Base-by-base conservation (phyloP, 1,140 invertebrate genomes). In the Microplitis mediator region DNA sequence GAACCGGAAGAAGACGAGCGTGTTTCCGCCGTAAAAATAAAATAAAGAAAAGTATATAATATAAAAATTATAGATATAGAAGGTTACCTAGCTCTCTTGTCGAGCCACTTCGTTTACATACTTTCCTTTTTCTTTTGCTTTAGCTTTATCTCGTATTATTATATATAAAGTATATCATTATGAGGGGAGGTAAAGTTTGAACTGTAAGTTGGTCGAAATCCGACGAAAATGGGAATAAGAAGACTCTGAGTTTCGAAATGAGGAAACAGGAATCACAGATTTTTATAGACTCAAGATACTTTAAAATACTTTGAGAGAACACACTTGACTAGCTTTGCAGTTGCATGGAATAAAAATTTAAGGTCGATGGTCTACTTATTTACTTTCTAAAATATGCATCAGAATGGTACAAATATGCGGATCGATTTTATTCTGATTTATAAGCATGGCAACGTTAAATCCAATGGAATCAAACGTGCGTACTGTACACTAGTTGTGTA, bases 391-490 rank as follows among this genome's bases (percentile, higher is more conserved):
- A 64, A 39, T 64, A 64, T 64, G 36, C 62, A n/a, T n/a, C 4
- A 9, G 16, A 14, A 16, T 8, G 5, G 45, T 39, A 65, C 63
- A 65, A 65, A 50, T 39, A 51, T 51, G n/a, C n/a, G 39, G 63
- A 65, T 65, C 63, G 63, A 65, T 65, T 65, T 50, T 45, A 31
- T 14, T 65, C 39, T 45, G 39, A 45, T 45, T 45, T n/a, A 65
- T 50, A 45, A 50, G 63, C 63, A 54, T 31, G 32, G 45, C 45
- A 23, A 52, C n/a, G 23, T 58, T 58, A 52, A 51, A 67, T 67
- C 65, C 50, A 52, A 67, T 23, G 51, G 65, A 67, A 67, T 67
- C 65, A 39, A 67, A 67, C 60, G 60, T 62, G 60, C 60, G 60
- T 62, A 13, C 11, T 35, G 34, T 31, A 36, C 32, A 16, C 52